Base-by-base conservation (phyloP, 1,140 invertebrate genomes). In the Euglossa dilemma region DNA sequence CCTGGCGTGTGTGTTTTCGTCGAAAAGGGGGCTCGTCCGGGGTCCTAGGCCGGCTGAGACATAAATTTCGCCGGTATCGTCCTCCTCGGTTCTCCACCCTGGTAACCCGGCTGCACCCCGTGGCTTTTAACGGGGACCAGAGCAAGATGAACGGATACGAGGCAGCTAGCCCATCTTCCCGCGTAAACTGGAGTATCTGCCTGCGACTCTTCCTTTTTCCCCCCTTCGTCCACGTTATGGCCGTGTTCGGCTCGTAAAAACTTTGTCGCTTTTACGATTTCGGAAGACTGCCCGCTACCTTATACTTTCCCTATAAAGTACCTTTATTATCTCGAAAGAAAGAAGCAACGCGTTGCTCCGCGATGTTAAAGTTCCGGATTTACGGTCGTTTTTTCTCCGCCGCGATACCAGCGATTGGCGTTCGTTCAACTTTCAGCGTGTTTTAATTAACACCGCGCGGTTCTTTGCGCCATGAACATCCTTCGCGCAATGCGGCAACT, bases 51-150 rank as follows among this genome's bases (percentile, higher is more conserved):
- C 47, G 73, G 63, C 50, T 16, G 77, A 79, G 76, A 56, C 80
- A 87, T 87, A 79, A 87, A 86, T 87, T 86, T 86, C 64, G 54
- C 66, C 59, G 63, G 23, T 77, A 69, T 78, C 80, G 80, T 83
- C 18, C 63, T 79, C 64, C 64, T 63, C 56, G 50, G 45, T 59
- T 63, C 72, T 20, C 28, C 7, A 23, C 18, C 52, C 66, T 25
- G 61, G 36, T 59, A 76, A 77, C 56, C 66, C 54, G 47, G 18
- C 64, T 61, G 85, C 67, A 20, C 61, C 54, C 78, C 54, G 79
- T 79, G 36, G 70, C 81, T 73, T 86, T 87, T 81, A 81, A 81
- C 80, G 63, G 73, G 52, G 45, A 43, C 71, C 72, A 71, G 61
- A 50, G 56, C 50, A 20, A 76, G 59, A 81, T 61, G 25, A 61